phyloP scores from a whole-genome alignment of 2,797 vertebrate species.

The Labroides dimidiatus region DNA sequence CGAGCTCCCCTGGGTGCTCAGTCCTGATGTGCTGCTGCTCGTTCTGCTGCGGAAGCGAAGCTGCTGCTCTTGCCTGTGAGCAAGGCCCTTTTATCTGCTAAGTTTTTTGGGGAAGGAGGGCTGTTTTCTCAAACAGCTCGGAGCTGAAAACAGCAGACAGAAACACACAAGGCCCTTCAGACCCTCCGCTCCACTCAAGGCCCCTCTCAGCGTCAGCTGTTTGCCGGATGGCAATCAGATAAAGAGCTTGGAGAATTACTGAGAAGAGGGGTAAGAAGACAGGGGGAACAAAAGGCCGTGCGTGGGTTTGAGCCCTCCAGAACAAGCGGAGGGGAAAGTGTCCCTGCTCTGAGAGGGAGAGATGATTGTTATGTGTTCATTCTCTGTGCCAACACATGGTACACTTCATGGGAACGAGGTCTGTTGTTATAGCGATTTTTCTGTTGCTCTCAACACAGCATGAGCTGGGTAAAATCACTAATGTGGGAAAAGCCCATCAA shows the following conservation, averaged over 20 bases:
- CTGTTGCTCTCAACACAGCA: constrained; percentile 69
- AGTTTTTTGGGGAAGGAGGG: constrained; percentile 78
- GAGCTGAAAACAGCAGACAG: constrained; percentile 87
- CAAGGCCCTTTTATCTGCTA: constrained; percentile 87
- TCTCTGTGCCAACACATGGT: constrained; percentile 73
- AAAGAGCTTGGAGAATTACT: constrained; percentile 86
- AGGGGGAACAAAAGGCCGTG: constrained; percentile 80
- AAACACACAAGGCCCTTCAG: constrained; percentile 87
- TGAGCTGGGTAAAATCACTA: constrained; percentile 74
- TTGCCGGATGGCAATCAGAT: constrained; percentile 89
- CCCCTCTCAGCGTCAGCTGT: constrained; percentile 88
- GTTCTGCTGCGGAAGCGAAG: constrained; percentile 64
- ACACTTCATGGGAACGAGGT: constrained; percentile 42
- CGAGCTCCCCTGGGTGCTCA: constrained; percentile 67
- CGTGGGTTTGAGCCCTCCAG: constrained; percentile 78
- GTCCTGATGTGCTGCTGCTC: constrained; percentile 76
- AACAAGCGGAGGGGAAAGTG: constrained; percentile 64
- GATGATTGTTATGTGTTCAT: constrained; percentile 75
- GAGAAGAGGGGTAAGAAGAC: constrained; percentile 74
- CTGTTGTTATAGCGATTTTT: constrained; percentile 59
- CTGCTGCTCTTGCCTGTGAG: constrained; percentile 76
- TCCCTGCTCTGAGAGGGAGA: constrained; percentile 67
- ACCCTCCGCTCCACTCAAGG: constrained; percentile 80
- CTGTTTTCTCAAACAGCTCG: constrained; percentile 85
- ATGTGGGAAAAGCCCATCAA: constrained; percentile 80